Evolutionary conservation across 2,888 invertebrate species (phyloP), one percentile per base, ranked within the genome.

Genomic region (Hirtodrosophila trivittata): DNA sequence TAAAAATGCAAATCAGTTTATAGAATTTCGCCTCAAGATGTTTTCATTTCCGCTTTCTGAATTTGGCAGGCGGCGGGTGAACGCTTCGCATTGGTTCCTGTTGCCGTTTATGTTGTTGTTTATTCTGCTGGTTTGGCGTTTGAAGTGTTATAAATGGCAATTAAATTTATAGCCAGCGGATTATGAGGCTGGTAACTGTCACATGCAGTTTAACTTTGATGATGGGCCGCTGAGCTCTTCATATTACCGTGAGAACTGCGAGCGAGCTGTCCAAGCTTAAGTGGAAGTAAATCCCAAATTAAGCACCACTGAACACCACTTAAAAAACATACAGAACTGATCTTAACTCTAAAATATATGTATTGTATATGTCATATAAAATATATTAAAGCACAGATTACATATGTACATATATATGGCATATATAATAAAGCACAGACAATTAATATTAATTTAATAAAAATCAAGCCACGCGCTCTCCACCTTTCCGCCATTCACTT

Each of bases 1-100:
- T 77, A 82, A 82, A 81, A 84, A 87, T 85, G 80, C 86, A 87
- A 87, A 87, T 84, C 84, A 68, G 76, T 75, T 71, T 73, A 70
- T 58, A 39, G 57, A 73, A 66, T 87, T 65, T 72, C 14, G 73
- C 87, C 87, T 75, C 67, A 80, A 87, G 87, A 81, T 77, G 65
- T 75, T 85, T 83, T 72, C 66, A 75, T 81, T 87, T 84, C 76
- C 78, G 77, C 38, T 66, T 42, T 45, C 54, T 86, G 70, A 38
- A 13, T 60, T 60, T 80, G 72, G 65, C 80, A 78, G 75, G 13
- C 59, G 57, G 57, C 39, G 60, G 47, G 49, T 49, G n/a, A 21
- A 16, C 28, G 13, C 8, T 35, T 66, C 21, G 37, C 13, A 13
- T 21, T 21, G 18, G 3, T 21, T 21, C 5, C 18, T 21, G 5